Conservation (phyloP, 2,113 vertebrate genomes). For the Leucoraja erinaceus region DNA sequence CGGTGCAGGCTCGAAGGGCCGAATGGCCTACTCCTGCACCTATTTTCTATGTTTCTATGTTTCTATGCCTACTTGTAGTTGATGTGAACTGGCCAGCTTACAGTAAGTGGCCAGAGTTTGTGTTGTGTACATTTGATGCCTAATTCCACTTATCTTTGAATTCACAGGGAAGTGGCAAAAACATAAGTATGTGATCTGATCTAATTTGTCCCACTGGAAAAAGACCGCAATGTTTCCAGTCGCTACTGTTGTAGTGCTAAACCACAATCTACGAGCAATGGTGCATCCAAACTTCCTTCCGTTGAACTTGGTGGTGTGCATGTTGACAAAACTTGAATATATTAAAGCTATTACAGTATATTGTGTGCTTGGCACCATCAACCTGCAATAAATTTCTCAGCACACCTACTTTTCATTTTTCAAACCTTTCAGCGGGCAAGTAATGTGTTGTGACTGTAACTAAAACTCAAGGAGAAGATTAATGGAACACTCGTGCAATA, state of each 20-base stretch:
- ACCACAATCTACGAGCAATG: no score
- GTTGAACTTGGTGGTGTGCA: no score
- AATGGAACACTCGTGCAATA: background rate
- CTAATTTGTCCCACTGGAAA: background rate
- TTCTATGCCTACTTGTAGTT: background rate
- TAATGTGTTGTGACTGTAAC: background rate
- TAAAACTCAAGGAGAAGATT: background rate
- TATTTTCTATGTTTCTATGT: no score
- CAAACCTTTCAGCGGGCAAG: background rate
- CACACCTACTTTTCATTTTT: background rate
- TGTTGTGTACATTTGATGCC: background rate
- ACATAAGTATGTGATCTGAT: background rate
- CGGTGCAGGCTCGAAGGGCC: no score
- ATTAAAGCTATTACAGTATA: no score
- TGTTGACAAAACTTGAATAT: no score
- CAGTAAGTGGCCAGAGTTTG: background rate
- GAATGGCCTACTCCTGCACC: no score
- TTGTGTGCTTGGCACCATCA: no score
- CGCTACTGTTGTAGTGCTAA: no score
- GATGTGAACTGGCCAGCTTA: background rate
- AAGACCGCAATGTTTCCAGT: background rate
- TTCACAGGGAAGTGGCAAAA: background rate
- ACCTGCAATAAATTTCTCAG: no score
- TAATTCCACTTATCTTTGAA: background rate
- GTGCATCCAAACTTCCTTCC: no score